Percentiles rank a stretch among this genome's conserved stretches.
phyloP scores from a whole-genome alignment of 2,888 invertebrate genomes.

The Capitulum mitella region DNA sequence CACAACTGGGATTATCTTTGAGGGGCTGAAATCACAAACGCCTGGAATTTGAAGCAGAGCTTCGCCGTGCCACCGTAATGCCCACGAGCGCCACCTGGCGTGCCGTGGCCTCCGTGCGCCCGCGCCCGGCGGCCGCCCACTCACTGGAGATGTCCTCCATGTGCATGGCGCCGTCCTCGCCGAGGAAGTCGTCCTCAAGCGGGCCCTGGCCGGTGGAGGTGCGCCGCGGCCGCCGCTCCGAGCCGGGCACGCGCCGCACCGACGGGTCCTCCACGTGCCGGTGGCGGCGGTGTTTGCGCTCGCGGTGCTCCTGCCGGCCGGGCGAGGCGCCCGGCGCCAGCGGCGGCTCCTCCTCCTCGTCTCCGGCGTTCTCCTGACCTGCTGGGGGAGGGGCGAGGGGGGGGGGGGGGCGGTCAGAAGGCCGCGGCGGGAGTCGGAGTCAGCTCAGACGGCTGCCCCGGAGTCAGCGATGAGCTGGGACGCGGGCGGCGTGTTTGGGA shows the following conservation, averaged over 20 bases:
- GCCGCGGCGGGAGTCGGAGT: too few species aligned
- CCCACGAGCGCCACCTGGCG: too few species aligned
- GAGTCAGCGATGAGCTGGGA: too few species aligned
- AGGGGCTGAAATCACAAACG: too few species aligned
- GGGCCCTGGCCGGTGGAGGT: slow-evolving; percentile 14
- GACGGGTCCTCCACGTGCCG: slow-evolving; percentile 5
- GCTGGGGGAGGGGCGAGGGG: too few species aligned
- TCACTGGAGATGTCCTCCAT: slow-evolving; percentile 3
- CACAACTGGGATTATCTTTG: too few species aligned
- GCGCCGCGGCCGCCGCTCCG: slow-evolving; percentile 16
- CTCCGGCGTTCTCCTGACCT: neutral
- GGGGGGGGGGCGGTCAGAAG: too few species aligned
- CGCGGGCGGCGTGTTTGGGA: too few species aligned
- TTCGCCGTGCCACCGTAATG: too few species aligned
- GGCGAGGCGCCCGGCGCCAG: neutral
- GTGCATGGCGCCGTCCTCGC: slow-evolving; percentile 20
- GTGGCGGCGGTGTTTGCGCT: slow-evolving; percentile 18
- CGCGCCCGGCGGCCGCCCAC: neutral
- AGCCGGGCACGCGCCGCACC: slow-evolving; percentile 25
- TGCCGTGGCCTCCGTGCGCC: too few species aligned
- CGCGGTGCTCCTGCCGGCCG: neutral
- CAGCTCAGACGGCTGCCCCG: too few species aligned
- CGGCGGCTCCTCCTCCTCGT: neutral
- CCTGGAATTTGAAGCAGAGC: too few species aligned
- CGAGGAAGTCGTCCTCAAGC: neutral